Conservation (phyloP, 2,888 invertebrate genomes). For the Syrphus vitripennis region DNA sequence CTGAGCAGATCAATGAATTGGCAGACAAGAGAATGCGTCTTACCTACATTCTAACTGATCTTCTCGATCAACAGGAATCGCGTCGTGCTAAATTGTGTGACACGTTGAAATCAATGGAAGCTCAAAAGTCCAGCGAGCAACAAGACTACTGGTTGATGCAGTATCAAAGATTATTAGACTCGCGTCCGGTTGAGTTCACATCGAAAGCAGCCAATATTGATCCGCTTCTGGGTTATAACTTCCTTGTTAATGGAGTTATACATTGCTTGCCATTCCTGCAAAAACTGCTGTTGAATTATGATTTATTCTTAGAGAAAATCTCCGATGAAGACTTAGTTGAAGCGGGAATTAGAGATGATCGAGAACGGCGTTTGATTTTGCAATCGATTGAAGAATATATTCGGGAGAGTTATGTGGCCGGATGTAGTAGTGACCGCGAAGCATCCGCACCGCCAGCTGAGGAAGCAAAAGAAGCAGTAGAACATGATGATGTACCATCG, state of each 20-base stretch:
- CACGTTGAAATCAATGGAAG: constrained; percentile 88
- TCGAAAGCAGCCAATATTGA: constrained; percentile 85
- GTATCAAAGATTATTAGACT: constrained; percentile 91
- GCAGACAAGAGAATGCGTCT: constrained; percentile 86
- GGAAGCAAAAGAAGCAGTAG: constrained; percentile 21
- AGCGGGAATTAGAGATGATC: constrained; percentile 83
- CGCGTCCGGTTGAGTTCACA: constrained; percentile 85
- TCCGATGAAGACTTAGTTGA: constrained; percentile 83
- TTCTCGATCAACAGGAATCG: constrained; percentile 86
- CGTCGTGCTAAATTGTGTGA: constrained; percentile 84
- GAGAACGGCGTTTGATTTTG: constrained; percentile 85
- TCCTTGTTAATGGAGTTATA: constrained; percentile 87
- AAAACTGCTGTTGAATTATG: constrained; percentile 73
- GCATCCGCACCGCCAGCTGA: constrained; percentile 75
- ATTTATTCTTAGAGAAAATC: constrained; percentile 78
- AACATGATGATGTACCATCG: not conserved
- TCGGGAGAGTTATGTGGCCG: constrained; percentile 72
- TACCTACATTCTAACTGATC: constrained; percentile 85
- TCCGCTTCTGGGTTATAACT: constrained; percentile 86
- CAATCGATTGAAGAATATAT: constrained; percentile 85
- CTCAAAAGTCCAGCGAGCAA: constrained; percentile 81
- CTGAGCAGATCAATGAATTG: constrained; percentile 87
- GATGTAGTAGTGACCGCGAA: constrained; percentile 42
- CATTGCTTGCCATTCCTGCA: constrained; percentile 88
- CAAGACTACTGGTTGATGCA: constrained; percentile 89